These are phyloP conservation scores for Enteromius anoplus DNA, from an alignment of 2,797 vertebrate species.

Conservation along the genomic window DNA sequence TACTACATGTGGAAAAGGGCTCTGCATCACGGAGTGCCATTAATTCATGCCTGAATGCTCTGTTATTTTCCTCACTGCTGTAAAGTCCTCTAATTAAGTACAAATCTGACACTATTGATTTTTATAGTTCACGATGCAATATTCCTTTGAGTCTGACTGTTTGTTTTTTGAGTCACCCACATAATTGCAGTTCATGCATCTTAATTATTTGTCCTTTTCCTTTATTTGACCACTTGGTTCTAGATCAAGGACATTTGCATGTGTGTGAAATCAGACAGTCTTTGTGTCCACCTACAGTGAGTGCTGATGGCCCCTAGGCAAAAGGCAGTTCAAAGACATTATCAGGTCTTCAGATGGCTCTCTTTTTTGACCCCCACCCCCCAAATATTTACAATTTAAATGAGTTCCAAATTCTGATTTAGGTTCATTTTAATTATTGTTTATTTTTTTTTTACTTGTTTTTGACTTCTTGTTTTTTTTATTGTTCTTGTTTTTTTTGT, in stretches of 20 bases:
- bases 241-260: constrained; percentile 76
- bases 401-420: constrained; percentile 45
- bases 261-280: constrained; percentile 73
- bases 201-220: constrained; percentile 59
- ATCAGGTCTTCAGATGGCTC: constrained; percentile 56
- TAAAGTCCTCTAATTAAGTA: background rate
- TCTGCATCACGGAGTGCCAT: constrained; percentile 88
- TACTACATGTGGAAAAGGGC: constrained; percentile 99
- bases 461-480: background rate
- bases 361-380: constrained; percentile 62
- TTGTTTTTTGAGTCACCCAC: background rate
- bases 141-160: background rate
- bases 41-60: constrained; percentile 81
- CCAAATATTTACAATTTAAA: constrained; percentile 58
- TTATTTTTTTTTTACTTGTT: constrained; percentile 44
- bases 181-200: constrained; percentile 67
- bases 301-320: constrained; percentile 71
- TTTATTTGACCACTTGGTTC: constrained; percentile 61
- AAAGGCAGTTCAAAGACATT: constrained; percentile 76
- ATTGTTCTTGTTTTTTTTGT: background rate
- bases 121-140: constrained; percentile 12
- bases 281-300: constrained; percentile 59
- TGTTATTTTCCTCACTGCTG: background rate
- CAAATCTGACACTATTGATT: background rate
- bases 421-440: constrained; percentile 36